Evolutionary conservation across 30 jellyfish, hydroid and myxozoan species (phyloP).

Genomic region (Mastigias papua): DNA sequence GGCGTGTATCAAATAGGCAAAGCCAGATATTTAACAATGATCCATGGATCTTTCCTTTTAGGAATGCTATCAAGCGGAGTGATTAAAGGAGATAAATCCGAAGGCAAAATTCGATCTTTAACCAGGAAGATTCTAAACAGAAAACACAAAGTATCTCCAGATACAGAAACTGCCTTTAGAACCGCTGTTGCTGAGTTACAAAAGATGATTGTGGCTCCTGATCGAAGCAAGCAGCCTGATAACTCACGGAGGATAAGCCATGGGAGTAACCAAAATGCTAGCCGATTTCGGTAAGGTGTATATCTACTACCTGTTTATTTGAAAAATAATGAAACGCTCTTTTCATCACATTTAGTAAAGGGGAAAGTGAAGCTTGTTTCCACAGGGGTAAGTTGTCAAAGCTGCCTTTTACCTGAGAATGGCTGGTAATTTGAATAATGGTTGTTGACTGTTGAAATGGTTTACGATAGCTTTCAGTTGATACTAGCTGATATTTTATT

Average conservation of each 20-base stretch:
- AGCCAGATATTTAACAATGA: no score
- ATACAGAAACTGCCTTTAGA: conserved; percentile 14
- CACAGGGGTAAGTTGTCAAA: no score
- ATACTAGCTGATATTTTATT: no score
- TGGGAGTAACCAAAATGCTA: neutral
- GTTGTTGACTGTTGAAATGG: no score
- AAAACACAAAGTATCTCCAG: conserved; percentile 33
- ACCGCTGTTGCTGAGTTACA: conserved; percentile 51
- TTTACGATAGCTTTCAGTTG: no score
- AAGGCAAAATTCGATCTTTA: conserved; percentile 5
- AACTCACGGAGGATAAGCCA: conserved; percentile 12
- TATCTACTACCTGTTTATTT: no score
- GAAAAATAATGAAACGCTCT: no score
- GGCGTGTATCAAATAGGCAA: no score
- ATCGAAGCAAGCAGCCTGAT: neutral
- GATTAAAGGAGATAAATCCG: conserved; percentile 10
- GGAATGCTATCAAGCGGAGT: conserved; percentile 17
- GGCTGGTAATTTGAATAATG: no score
- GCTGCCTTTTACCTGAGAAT: no score
- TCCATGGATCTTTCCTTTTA: neutral
- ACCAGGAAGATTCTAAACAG: conserved; percentile 15
- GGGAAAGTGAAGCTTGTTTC: no score
- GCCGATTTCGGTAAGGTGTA: conserved; percentile 31
- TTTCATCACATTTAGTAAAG: no score
- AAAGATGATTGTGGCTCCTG: conserved; percentile 9